Percentiles rank a stretch among this genome's conserved stretches.
phyloP scores from a whole-genome alignment of 2,113 vertebrate species.

The Myanophis thanlyinensis region DNA sequence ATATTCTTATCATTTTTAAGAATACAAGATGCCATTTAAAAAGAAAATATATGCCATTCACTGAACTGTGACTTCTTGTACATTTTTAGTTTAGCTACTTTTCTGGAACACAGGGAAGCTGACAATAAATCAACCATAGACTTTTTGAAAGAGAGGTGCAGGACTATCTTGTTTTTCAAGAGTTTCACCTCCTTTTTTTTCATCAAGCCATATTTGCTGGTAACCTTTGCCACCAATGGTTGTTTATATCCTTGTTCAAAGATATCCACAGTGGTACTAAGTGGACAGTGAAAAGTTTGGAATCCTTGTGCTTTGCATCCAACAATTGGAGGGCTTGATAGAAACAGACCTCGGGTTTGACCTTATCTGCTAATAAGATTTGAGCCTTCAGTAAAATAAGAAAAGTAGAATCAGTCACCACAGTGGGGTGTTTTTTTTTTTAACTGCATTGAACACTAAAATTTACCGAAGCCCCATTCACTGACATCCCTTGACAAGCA shows the following conservation, averaged over 20 bases:
- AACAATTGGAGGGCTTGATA: neutral
- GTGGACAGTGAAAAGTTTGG: neutral
- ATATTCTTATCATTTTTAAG: neutral
- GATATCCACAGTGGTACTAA: neutral
- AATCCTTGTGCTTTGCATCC: neutral
- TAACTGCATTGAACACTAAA: neutral
- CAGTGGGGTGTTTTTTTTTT: too few relatives aligned
- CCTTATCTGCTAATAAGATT: neutral
- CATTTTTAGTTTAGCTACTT: neutral
- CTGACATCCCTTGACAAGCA: neutral
- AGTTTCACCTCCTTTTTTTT: neutral
- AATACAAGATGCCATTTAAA: neutral
- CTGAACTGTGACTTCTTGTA: neutral
- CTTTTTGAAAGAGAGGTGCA: neutral
- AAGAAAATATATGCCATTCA: neutral
- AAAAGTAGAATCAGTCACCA: neutral
- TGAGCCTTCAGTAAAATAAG: neutral
- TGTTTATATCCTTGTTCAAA: neutral
- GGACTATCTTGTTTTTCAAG: neutral
- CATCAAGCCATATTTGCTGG: neutral
- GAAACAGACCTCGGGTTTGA: neutral
- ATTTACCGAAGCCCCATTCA: neutral
- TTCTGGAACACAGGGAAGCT: neutral
- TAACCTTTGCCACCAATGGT: neutral
- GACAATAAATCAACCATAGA: neutral